Conservation (phyloP, 1,140 invertebrate species). For the Papilio polytes region DNA sequence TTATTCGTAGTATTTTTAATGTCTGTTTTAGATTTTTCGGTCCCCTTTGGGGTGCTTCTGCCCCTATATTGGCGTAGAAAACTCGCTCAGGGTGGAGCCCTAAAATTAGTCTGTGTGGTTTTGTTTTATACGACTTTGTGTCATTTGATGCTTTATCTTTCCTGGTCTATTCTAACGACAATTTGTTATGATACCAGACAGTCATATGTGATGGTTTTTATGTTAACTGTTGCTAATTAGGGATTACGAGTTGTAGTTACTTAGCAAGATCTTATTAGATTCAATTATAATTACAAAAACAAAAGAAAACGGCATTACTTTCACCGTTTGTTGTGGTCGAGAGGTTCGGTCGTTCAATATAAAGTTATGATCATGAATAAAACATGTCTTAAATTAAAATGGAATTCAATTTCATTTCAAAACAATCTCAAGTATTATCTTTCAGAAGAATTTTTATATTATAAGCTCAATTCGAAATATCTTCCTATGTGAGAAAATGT, state of each 20-base stretch:
- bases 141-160: no score
- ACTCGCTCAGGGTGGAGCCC: no score
- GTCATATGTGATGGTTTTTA: not conserved
- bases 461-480: not conserved
- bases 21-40: no score
- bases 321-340: not conserved
- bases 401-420: conserved; percentile 3
- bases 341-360: not conserved
- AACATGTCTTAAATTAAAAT: not conserved
- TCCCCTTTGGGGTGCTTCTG: no score
- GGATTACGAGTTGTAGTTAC: not conserved
- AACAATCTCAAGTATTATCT: not conserved
- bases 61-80: no score
- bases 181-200: not conserved
- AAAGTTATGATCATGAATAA: not conserved
- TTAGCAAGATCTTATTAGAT: not conserved
- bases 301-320: conserved; percentile 9
- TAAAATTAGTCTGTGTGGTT: no score
- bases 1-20: no score
- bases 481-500: no score
- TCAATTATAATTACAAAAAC: not conserved
- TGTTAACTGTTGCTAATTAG: not conserved
- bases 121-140: no score
- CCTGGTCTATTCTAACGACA: no score
- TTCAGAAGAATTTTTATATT: not conserved